Conservation (phyloP, 1,140 invertebrate species). For the Teleogryllus occipitalis region DNA sequence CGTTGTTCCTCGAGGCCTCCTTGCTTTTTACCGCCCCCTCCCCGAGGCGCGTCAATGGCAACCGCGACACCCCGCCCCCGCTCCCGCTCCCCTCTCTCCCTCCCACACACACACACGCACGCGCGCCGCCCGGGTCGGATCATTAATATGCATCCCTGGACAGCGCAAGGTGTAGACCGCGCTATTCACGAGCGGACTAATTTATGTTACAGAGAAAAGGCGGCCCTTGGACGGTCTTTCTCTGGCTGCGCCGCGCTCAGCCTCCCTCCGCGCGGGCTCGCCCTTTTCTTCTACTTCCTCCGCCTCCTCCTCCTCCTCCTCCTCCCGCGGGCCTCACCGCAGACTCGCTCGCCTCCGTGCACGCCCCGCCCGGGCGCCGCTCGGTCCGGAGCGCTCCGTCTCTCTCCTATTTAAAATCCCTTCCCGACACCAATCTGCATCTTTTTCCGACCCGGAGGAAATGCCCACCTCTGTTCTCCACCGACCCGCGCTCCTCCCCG, state of each 20-base stretch:
- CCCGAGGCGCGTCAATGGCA: not conserved
- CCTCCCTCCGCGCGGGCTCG: not conserved
- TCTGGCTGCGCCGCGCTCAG: not conserved
- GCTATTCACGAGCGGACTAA: not conserved
- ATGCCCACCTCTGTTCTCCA: not conserved
- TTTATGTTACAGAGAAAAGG: constrained; percentile 5
- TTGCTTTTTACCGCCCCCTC: not conserved
- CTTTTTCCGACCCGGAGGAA: not conserved
- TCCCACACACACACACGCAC: not conserved
- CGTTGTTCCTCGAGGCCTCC: not conserved
- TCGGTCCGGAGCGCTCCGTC: not conserved
- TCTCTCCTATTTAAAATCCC: not conserved
- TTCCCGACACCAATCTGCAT: not conserved
- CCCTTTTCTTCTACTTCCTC: not conserved
- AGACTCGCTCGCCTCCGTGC: not conserved
- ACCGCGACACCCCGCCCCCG: not conserved
- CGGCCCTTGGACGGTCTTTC: not conserved
- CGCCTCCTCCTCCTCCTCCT: not conserved
- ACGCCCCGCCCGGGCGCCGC: no score
- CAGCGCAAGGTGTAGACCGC: not conserved
- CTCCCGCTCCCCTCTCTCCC: no score
- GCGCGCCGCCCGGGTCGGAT: not conserved
- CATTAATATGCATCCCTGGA: constrained; percentile 4
- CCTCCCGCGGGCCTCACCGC: no score
- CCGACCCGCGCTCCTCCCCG: not conserved